A percentile compares a stretch with the other conserved stretches of the same genome.
Evolutionary conservation across 1,140 invertebrate species (phyloP).

Genomic region (Macrocentrus cingulum): DNA sequence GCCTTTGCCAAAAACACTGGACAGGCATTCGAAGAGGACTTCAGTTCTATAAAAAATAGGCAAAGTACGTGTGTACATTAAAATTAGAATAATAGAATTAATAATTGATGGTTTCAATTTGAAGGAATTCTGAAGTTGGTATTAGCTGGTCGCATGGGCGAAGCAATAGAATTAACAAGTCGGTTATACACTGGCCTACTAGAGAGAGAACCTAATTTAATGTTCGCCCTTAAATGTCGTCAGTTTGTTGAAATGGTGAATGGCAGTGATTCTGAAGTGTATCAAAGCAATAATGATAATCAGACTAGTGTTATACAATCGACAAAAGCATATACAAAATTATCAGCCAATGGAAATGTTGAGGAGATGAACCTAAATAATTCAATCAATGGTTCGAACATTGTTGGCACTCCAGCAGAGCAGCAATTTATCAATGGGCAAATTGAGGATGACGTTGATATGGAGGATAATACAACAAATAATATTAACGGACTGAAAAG

Average conservation of each 20-base stretch:
- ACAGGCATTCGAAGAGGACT: conserved; percentile 89
- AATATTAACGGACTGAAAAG: conserved; percentile 45
- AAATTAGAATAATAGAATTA: background rate
- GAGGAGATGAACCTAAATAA: conserved; percentile 56
- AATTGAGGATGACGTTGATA: conserved; percentile 56
- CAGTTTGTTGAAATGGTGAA: conserved; percentile 97
- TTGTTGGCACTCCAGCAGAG: conserved; percentile 39
- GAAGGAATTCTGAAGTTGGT: conserved; percentile 92
- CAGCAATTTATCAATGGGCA: conserved; percentile 53
- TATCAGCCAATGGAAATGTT: conserved; percentile 53
- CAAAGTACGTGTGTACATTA: conserved; percentile 75
- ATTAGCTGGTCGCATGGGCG: conserved; percentile 87
- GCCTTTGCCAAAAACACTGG: conserved; percentile 91
- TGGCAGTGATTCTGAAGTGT: conserved; percentile 75
- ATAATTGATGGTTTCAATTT: conserved; percentile 37
- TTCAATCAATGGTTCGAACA: conserved; percentile 46
- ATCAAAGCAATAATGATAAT: conserved; percentile 57
- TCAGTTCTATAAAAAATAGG: conserved; percentile 94
- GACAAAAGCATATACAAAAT: conserved; percentile 66
- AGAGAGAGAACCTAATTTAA: conserved; percentile 84
- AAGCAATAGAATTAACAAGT: conserved; percentile 89
- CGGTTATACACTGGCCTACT: conserved; percentile 88
- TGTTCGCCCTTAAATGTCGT: conserved; percentile 93
- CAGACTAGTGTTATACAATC: conserved; percentile 76
- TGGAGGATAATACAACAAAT: conserved; percentile 50